These are phyloP conservation scores for Gambusia holbrooki DNA, from an alignment of 2,113 vertebrate genomes.

Conservation along the genomic window DNA sequence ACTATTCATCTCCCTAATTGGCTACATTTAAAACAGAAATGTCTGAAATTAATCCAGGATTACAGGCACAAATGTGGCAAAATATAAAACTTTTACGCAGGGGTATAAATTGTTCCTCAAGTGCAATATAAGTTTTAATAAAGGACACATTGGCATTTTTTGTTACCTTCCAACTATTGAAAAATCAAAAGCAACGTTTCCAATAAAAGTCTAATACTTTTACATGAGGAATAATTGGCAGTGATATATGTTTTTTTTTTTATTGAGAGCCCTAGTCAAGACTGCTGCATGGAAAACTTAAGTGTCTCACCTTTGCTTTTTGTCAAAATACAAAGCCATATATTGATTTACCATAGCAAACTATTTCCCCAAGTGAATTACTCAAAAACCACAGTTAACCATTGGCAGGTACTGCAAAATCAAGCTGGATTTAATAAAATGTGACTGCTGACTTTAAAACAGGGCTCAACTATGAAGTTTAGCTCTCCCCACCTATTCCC, in stretches of 20 bases:
- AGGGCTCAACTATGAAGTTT: constrained; percentile 56
- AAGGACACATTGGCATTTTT: constrained; percentile 34
- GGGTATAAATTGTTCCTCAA: constrained; percentile 35
- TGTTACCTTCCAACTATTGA: constrained; percentile 58
- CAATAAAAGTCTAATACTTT: constrained; percentile 34
- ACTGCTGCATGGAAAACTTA: constrained; percentile 19
- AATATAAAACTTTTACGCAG: constrained; percentile 42
- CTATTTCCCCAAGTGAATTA: constrained; percentile 45
- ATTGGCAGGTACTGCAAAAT: constrained; percentile 64
- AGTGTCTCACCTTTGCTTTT: constrained; percentile 49
- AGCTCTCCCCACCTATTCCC: constrained; percentile 60
- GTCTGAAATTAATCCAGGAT: neutral
- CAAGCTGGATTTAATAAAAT: constrained; percentile 71
- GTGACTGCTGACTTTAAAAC: constrained; percentile 69
- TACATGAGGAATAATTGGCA: constrained; percentile 40
- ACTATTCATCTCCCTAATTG: neutral
- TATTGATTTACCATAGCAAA: constrained; percentile 35
- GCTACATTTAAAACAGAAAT: neutral
- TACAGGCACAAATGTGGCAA: constrained; percentile 11
- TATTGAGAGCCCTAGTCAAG: constrained; percentile 27
- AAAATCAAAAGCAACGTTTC: constrained; percentile 44
- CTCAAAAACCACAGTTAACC: constrained; percentile 50
- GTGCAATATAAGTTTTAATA: constrained; percentile 47
- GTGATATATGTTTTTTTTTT: constrained; percentile 29
- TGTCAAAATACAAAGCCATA: constrained; percentile 32